Evolutionary conservation across 2,113 vertebrate genomes (phyloP), one percentile per base, ranked within the genome.

Genomic region (Myrmophylax atrothorax): DNA sequence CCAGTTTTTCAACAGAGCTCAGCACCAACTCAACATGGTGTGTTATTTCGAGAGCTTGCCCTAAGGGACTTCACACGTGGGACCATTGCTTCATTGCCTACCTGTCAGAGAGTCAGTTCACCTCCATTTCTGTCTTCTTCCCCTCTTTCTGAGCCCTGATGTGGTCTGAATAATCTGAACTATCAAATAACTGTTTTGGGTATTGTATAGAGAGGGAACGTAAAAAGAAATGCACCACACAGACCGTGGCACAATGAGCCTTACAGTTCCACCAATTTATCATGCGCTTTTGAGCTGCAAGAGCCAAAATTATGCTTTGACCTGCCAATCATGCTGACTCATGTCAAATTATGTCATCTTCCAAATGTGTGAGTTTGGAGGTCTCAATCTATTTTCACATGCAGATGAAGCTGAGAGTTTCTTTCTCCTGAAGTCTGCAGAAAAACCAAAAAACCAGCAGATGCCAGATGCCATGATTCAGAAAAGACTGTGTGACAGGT

Each of bases 311-410:
- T 90, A 40, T 72, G 64, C n/a, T 78, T 90, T 50, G 29, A 90
- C 60, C 63, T 96, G 88, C 62, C 94, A 93, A 84, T 96, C 79
- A 82, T 46, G 37, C 63, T 92, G 68, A 84, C 64, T 96, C 29
- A 53, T 25, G 31, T 89, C 88, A 84, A 89, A 94, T 92, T 84
- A 70, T 83, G 82, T 93, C 78, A 59, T 77, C 44, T 89, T 95
- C 66, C 83, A 95, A 94, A 84, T 84, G 83, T 68, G 83, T 92
- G 77, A 47, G 23, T 66, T 94, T 74, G 80, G 73, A 94, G 69
- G 73, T 89, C 79, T 86, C 66, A 92, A 62, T 53, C 64, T 88
- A 82, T 94, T 93, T 90, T 75, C 62, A 76, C 59, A 68, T 49
- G 44, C n/a, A 75, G 37, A 64, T 4, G 3, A 89, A 94, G 60